Conservation (phyloP, 2,797 vertebrate species). For the Hipposideros larvatus region DNA sequence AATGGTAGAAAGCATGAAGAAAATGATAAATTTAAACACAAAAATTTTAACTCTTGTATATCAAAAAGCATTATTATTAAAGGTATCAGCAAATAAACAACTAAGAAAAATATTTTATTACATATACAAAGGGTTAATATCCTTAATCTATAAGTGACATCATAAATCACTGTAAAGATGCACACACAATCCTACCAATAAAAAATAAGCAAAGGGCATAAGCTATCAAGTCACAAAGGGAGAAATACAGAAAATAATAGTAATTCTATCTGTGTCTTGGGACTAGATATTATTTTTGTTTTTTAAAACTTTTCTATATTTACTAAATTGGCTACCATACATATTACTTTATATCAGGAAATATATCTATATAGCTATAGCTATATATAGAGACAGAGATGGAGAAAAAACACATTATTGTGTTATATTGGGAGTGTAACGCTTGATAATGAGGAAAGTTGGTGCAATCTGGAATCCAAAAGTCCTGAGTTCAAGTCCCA, state of each 20-base stretch:
- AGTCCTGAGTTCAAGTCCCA: conserved; percentile 8
- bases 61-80: background rate
- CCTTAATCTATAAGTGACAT: conserved; percentile 5
- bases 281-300: background rate
- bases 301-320: background rate
- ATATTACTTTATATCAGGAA: background rate
- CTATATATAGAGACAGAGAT: background rate
- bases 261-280: background rate
- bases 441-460: background rate
- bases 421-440: background rate
- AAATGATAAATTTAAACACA: conserved; percentile 40
- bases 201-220: conserved; percentile 26
- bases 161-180: background rate
- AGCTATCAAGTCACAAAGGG: background rate
- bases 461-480: background rate
- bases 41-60: background rate
- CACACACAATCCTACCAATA: background rate
- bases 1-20: background rate
- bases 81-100: conserved; percentile 49
- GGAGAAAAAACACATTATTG: background rate
- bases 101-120: conserved; percentile 26
- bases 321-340: background rate
- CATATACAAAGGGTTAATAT: background rate
- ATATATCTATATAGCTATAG: background rate
- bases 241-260: background rate